phyloP scores from a whole-genome alignment of 2,113 vertebrate species.

The Protomyctophum bolini region DNA sequence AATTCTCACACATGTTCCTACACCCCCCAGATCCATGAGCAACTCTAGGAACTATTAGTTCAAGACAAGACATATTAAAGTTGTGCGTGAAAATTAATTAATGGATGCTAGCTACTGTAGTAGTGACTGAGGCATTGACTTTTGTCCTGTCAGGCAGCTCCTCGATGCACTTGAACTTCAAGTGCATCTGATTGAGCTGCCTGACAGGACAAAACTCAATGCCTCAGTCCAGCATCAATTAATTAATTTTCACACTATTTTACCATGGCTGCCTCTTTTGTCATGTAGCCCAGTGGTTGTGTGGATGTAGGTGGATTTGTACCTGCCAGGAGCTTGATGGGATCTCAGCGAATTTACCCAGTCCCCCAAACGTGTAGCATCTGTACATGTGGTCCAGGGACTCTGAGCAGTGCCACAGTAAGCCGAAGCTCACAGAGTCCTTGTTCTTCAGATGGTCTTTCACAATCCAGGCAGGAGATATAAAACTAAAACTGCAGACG shows the following conservation, averaged over 20 bases:
- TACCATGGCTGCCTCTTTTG: too few species aligned
- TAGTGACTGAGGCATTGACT: too few species aligned
- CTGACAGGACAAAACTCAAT: background rate
- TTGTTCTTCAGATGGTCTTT: slow-evolving; percentile 77
- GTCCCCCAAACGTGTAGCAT: slow-evolving; percentile 84
- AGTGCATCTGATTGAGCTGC: too few species aligned
- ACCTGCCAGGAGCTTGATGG: slow-evolving; percentile 93
- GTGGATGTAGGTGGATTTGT: slow-evolving; percentile 28
- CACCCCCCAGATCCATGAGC: too few species aligned
- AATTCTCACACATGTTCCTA: too few species aligned
- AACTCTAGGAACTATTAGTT: too few species aligned
- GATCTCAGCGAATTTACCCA: slow-evolving; percentile 86
- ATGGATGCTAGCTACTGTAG: too few species aligned
- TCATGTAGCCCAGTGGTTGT: background rate
- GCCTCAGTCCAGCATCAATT: background rate
- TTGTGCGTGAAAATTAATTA: too few species aligned
- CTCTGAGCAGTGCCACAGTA: slow-evolving; percentile 89
- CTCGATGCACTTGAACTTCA: too few species aligned
- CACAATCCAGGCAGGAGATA: slow-evolving; percentile 89
- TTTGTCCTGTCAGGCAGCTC: too few species aligned
- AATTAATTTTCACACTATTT: too few species aligned
- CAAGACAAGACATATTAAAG: too few species aligned
- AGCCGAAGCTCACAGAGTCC: slow-evolving; percentile 84
- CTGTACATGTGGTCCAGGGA: slow-evolving; percentile 78
- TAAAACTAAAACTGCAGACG: slow-evolving; percentile 86